Evolutionary conservation across 2,113 vertebrate species (phyloP).

Genomic region (Myotis davidii): DNA sequence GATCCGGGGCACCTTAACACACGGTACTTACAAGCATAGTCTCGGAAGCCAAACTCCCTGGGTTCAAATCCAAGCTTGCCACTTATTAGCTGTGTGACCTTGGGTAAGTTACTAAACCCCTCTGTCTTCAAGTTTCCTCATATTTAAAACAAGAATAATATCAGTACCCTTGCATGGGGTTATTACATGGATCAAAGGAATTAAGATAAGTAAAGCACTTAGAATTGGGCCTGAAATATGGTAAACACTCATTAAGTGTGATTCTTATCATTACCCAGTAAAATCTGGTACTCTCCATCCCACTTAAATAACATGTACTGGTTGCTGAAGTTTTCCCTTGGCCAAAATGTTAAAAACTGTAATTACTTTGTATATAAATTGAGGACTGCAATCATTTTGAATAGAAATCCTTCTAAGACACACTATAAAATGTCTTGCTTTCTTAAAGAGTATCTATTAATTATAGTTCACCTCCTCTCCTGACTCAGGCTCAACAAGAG

Average conservation of each 20-base stretch:
- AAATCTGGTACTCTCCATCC: slow-evolving; percentile 39
- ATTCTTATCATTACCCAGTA: neutral
- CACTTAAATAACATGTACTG: slow-evolving; percentile 32
- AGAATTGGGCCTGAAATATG: neutral
- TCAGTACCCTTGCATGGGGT: neutral
- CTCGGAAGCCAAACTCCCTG: neutral
- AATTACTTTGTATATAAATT: slow-evolving; percentile 59
- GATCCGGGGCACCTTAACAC: neutral
- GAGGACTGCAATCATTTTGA: slow-evolving; percentile 52
- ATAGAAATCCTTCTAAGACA: slow-evolving; percentile 23
- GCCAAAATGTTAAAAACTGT: slow-evolving; percentile 48
- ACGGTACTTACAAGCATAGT: neutral
- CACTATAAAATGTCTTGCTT: slow-evolving; percentile 1
- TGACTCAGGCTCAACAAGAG: neutral
- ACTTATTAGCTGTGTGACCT: neutral
- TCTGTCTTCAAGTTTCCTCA: slow-evolving; percentile 11
- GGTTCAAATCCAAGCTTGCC: neutral
- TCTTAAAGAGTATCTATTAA: slow-evolving; percentile 20
- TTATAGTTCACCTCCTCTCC: slow-evolving; percentile 17
- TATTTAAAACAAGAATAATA: slow-evolving; percentile 23
- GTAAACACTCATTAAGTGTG: neutral
- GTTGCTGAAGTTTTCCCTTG: slow-evolving; percentile 43
- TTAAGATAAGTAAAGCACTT: neutral
- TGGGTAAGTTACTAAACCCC: neutral
- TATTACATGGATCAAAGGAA: slow-evolving; percentile 1